These are phyloP conservation scores for Cephus rjabovi DNA, from an alignment of 2,888 invertebrate species.

Conservation along the genomic window DNA sequence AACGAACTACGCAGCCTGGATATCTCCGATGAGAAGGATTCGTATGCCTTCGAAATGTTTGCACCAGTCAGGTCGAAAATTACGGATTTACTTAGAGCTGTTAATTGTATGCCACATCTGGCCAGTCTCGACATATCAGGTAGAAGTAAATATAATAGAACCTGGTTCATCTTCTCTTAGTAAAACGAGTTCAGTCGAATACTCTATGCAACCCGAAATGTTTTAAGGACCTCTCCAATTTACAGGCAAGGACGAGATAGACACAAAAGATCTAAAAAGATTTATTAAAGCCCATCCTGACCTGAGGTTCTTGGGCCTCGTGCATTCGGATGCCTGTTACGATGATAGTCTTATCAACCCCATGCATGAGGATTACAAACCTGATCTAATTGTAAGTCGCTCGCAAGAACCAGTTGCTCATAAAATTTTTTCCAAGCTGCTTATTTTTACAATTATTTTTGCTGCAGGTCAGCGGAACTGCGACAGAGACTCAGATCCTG, in stretches of 20 bases:
- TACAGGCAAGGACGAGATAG: conserved; percentile 69
- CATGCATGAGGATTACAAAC: conserved; percentile 62
- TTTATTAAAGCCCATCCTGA: conserved; percentile 67
- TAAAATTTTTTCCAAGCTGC: not conserved
- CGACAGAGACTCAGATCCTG: conserved; percentile 70
- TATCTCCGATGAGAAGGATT: conserved; percentile 70
- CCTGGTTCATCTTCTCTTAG: not conserved
- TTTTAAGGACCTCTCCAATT: conserved; percentile 7
- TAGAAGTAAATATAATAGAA: conserved; percentile 29
- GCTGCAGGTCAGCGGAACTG: conserved; percentile 70
- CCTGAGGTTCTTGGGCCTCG: conserved; percentile 70
- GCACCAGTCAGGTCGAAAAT: conserved; percentile 63
- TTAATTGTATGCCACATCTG: conserved; percentile 69
- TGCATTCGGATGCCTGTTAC: conserved; percentile 70
- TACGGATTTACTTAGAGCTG: conserved; percentile 67
- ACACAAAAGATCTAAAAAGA: conserved; percentile 65
- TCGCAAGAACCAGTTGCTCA: not conserved
- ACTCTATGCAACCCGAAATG: not conserved
- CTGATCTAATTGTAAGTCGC: conserved; percentile 62
- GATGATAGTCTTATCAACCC: conserved; percentile 69
- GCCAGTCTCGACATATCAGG: conserved; percentile 75
- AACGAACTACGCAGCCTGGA: conserved; percentile 70
- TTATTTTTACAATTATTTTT: not conserved
- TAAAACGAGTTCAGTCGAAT: not conserved
- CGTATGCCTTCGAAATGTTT: conserved; percentile 67